A percentile compares a stretch with the other conserved stretches of the same genome.
phyloP scores from a whole-genome alignment of 2,113 vertebrate genomes.

The Heterotilapia buettikoferi region DNA sequence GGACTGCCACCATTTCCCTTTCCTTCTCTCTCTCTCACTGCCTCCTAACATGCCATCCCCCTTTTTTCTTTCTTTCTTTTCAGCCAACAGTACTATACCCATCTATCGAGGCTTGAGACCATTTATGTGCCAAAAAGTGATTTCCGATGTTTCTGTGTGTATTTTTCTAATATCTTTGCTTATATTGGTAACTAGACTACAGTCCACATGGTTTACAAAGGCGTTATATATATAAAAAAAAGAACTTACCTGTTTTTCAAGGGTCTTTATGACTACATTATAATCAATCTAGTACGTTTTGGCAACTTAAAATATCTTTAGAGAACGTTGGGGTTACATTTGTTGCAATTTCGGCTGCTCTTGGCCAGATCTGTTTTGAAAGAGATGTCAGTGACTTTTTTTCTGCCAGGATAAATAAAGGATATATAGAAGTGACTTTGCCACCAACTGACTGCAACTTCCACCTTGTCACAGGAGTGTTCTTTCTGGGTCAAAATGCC shows the following conservation, averaged over 20 bases:
- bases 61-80: background rate
- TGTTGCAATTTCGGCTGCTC: background rate
- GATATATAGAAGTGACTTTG: background rate
- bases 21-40: no score
- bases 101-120: background rate
- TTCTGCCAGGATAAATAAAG: accelerated
- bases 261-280: background rate
- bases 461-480: background rate
- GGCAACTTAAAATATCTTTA: background rate
- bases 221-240: background rate
- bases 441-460: background rate
- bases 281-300: background rate
- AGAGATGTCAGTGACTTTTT: background rate
- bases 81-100: background rate
- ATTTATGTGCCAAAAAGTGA: background rate
- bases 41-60: background rate
- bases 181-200: accelerated
- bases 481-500: background rate
- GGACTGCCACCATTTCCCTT: no score
- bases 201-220: background rate
- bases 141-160: background rate
- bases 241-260: accelerated
- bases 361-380: no score
- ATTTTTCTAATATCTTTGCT: background rate
- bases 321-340: background rate